Conservation (phyloP, 2,888 invertebrate genomes). For the Acleris literana region DNA sequence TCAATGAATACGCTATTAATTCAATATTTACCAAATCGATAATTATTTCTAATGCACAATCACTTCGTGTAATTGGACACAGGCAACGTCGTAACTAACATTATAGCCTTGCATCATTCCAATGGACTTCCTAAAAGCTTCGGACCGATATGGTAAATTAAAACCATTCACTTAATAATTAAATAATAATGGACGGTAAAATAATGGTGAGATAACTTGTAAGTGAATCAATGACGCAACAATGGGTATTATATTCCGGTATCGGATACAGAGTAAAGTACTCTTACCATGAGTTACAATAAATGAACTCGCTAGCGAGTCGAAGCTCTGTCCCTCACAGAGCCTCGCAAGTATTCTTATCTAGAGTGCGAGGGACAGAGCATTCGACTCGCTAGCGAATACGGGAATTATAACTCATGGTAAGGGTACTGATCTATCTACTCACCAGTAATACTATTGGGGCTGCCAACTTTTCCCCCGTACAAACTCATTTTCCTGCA, state of each 20-base stretch:
- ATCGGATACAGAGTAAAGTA: conserved; percentile 6
- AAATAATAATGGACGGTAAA: conserved; percentile 55
- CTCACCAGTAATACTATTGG: no score
- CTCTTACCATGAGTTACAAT: no score
- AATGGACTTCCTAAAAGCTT: conserved; percentile 35
- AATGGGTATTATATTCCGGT: conserved; percentile 42
- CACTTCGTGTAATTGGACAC: conserved; percentile 18
- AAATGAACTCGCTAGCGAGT: no score
- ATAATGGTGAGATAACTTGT: conserved; percentile 43
- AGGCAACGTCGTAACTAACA: conserved; percentile 17
- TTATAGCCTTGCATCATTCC: conserved; percentile 26
- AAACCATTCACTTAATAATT: conserved; percentile 53
- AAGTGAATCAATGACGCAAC: conserved; percentile 67
- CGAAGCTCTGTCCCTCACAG: no score
- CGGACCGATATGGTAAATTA: conserved; percentile 45
- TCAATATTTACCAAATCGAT: conserved; percentile 1
- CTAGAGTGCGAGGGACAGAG: no score
- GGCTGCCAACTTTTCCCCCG: no score
- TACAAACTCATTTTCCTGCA: no score
- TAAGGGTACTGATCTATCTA: no score
- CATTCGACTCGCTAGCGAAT: no score
- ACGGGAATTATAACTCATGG: no score
- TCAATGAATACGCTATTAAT: neutral
- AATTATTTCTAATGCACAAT: conserved; percentile 18
- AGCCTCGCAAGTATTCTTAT: no score